Base-by-base conservation (phyloP, 2,113 vertebrate genomes). In the Cavia porcellus region DNA sequence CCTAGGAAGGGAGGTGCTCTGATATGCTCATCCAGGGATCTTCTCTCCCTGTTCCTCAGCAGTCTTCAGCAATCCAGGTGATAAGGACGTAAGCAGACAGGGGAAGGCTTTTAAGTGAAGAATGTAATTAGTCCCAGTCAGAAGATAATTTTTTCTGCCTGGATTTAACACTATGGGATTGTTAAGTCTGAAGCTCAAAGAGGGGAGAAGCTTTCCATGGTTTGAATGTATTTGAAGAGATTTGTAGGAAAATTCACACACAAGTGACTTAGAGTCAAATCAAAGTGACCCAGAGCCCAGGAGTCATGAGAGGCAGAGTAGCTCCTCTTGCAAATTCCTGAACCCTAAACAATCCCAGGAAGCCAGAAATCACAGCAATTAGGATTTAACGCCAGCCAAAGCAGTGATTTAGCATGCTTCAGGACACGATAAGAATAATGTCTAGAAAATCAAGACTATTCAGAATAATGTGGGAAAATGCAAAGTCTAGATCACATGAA, bases 31-130 rank as follows among this genome's bases (percentile, higher is more conserved):
- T 19, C 30, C 15, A 50, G 7, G 12, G 22, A 9, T 3, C 13
- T 59, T 24, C 0, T 7, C 24, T 19, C 11, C 59, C 8, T 13
- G 17, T 22, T 7, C 4, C 24, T 14, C 0, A 1, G 28, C 4
- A 52, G 3, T 1, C n/a, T 45, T 85, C 72, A 32, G 25, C 8
- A 24, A 14, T 25, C 32, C 7, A 72, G 38, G 19, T 32, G 25
- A 38, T n/a, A 59, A 62, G 47, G 1, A 68, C 30, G 47, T 1
- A 25, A 95, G 14, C 88, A 74, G 42, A 61, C 24, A 45, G 12
- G 11, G 83, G 22, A 90, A 3, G 28, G 9, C 5, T 52, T 75
- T 83, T 14, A 3, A 47, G 52, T 7, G 55, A 68, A 15, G 14
- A 24, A 28, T 68, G 5, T 30, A 82, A n/a, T 5, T 61, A 90